Percentiles rank a stretch among this genome's conserved stretches.
Conservation (phyloP, 2,888 invertebrate genomes). For the Saturnia pavonia region DNA sequence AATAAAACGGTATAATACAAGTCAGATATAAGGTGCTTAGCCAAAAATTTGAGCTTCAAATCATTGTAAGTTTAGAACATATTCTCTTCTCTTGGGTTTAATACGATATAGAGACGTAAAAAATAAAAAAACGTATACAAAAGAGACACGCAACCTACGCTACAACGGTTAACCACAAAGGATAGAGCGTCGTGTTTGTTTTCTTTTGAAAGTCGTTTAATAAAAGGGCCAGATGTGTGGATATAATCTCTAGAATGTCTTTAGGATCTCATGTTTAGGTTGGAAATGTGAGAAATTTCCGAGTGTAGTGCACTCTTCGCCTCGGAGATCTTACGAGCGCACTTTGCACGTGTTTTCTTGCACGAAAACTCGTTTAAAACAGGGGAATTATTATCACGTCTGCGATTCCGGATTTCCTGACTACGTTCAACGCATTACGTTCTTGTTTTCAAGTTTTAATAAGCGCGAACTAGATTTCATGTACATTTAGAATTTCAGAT, state of each 20-base stretch:
- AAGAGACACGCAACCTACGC: conserved; percentile 1
- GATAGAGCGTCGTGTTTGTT: conserved; percentile 30
- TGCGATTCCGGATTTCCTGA: conserved; percentile 30
- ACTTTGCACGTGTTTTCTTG: conserved; percentile 46
- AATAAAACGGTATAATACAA: too few species aligned
- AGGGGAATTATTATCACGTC: conserved; percentile 42
- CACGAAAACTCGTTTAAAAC: conserved; percentile 43
- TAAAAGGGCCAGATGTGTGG: conserved; percentile 45
- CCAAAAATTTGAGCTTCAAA: not conserved
- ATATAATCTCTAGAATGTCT: conserved; percentile 44
- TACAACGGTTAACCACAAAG: conserved; percentile 31
- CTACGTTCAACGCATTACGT: conserved; percentile 16
- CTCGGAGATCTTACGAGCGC: conserved; percentile 37
- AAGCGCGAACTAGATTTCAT: conserved; percentile 2
- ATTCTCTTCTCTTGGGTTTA: not conserved
- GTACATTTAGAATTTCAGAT: not conserved
- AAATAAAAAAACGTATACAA: conserved; percentile 19
- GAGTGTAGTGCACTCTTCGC: conserved; percentile 46
- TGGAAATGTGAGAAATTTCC: conserved; percentile 51
- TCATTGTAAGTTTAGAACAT: not conserved
- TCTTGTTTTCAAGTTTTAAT: conserved; percentile 19
- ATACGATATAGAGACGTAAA: not conserved
- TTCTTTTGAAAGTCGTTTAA: conserved; percentile 42
- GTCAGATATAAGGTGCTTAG: too few species aligned
- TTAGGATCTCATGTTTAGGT: conserved; percentile 45